Conservation (phyloP, 2,888 invertebrate species). For the Tanypteryx hageni region DNA sequence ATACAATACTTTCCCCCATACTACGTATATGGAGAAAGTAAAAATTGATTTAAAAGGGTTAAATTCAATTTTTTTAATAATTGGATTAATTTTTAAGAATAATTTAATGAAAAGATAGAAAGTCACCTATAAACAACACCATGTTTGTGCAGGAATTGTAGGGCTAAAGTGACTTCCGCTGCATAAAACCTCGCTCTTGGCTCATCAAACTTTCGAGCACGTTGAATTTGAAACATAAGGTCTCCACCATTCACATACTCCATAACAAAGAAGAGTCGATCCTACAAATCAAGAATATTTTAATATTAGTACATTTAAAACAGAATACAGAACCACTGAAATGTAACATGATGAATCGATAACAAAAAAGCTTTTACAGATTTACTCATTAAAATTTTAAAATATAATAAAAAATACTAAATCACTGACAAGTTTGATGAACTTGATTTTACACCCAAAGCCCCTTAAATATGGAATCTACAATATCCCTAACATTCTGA, state of each 20-base stretch:
- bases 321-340: too few species aligned
- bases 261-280: slow-evolving; percentile 99
- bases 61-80: not conserved
- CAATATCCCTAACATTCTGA: too few species aligned
- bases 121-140: slow-evolving; percentile 93
- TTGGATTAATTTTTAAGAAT: not conserved
- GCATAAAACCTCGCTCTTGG: slow-evolving; percentile 97
- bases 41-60: not conserved
- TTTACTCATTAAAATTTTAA: too few species aligned
- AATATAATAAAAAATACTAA: too few species aligned
- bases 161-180: slow-evolving; percentile 97
- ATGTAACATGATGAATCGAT: too few species aligned
- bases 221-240: slow-evolving; percentile 99
- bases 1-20: too few species aligned
- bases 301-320: too few species aligned
- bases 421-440: too few species aligned
- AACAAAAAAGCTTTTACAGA: not conserved
- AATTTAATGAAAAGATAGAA: not conserved
- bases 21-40: too few species aligned
- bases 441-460: too few species aligned
- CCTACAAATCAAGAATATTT: slow-evolving; percentile 74
- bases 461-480: too few species aligned
- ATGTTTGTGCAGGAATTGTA: slow-evolving; percentile 97
- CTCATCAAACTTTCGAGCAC: slow-evolving; percentile 98
- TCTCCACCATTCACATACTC: slow-evolving; percentile 99